Percentiles rank a stretch among this genome's conserved stretches.
Conservation (phyloP, 2,888 invertebrate species). For the Cremastinae sp. region DNA sequence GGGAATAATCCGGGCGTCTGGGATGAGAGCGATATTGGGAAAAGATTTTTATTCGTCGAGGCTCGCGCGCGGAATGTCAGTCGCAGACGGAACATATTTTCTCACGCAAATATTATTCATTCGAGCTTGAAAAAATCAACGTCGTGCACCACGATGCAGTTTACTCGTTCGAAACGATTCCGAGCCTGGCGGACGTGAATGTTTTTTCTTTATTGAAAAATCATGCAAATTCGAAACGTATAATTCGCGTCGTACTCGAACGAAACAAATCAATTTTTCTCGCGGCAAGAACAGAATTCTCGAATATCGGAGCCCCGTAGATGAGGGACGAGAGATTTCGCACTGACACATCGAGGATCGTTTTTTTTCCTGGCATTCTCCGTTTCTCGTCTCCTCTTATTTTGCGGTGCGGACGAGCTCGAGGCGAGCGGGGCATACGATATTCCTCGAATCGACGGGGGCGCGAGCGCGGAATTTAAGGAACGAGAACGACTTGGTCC, state of each 20-base stretch:
- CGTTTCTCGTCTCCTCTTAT: constrained; percentile 28
- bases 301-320: constrained; percentile 9
- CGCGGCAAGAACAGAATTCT: constrained; percentile 25
- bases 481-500: constrained; percentile 57
- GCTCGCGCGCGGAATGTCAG: constrained; percentile 11
- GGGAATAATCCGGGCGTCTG: constrained; percentile 24
- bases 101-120: constrained; percentile 11
- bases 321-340: constrained; percentile 45
- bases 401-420: constrained; percentile 5
- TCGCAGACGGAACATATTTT: constrained; percentile 9
- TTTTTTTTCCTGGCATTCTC: constrained; percentile 47
- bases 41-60: constrained; percentile 1
- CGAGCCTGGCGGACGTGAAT: background rate
- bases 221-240: background rate
- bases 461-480: constrained; percentile 62
- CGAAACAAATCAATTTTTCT: background rate
- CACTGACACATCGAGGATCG: constrained; percentile 46
- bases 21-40: background rate
- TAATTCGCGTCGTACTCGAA: background rate
- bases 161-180: background rate
- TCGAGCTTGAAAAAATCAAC: background rate
- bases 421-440: constrained; percentile 45
- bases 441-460: constrained; percentile 58
- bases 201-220: background rate
- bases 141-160: too few relatives aligned